Conservation (phyloP, 2,888 invertebrate genomes). For the Apamea sordens region DNA sequence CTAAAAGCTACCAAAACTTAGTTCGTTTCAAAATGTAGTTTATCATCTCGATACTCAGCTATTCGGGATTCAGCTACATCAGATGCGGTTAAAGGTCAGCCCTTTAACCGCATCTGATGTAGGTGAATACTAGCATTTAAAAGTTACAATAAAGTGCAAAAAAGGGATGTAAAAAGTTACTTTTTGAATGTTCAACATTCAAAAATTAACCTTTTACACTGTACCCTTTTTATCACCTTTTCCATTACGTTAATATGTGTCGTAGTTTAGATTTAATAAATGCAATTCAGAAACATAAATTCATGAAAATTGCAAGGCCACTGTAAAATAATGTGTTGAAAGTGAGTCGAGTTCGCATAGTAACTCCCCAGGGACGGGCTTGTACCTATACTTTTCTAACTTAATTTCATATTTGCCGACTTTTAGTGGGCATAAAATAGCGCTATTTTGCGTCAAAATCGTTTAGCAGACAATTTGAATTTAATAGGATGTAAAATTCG, state of each 20-base stretch:
- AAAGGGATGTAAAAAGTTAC: too few species aligned
- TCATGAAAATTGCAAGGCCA: not conserved
- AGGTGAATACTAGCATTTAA: not conserved
- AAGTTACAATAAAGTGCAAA: not conserved
- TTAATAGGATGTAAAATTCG: slow-evolving; percentile 54
- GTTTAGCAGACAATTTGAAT: slow-evolving; percentile 53
- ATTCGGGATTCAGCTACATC: too few species aligned
- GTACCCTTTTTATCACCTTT: not conserved
- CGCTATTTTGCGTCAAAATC: slow-evolving; percentile 50
- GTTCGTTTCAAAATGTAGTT: not conserved
- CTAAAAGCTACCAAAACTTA: not conserved
- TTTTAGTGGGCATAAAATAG: slow-evolving; percentile 54
- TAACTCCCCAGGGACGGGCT: slow-evolving; percentile 41
- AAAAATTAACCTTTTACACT: not conserved
- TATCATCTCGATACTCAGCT: not conserved
- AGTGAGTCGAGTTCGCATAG: slow-evolving; percentile 36
- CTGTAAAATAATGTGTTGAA: not conserved
- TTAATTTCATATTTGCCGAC: slow-evolving; percentile 59
- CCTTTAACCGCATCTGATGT: not conserved
- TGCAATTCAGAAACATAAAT: not conserved
- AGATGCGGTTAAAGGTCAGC: too few species aligned
- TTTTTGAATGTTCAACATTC: too few species aligned
- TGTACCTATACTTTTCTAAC: slow-evolving; percentile 57
- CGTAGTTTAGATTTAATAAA: not conserved
- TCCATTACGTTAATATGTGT: not conserved